These are phyloP conservation scores for Mobula birostris DNA, from an alignment of 2,113 vertebrate species.

Conservation along the genomic window DNA sequence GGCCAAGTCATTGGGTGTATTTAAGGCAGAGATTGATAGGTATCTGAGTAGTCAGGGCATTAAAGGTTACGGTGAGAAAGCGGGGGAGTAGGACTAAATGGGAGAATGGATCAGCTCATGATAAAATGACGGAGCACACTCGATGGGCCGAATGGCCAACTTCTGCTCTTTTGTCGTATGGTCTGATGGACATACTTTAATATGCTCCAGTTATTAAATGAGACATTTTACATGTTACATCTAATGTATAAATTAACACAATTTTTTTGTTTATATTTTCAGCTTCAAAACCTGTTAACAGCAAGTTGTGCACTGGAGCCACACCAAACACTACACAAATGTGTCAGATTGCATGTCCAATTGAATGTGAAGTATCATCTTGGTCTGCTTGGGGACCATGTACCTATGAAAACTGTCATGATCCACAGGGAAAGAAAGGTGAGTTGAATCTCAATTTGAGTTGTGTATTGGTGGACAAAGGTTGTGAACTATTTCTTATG, in stretches of 20 bases:
- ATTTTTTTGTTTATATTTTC: constrained; percentile 46
- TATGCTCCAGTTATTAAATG: background rate
- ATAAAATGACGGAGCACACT: too few relatives aligned
- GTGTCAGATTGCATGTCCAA: constrained; percentile 83
- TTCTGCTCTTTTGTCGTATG: too few relatives aligned
- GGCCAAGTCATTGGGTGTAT: too few relatives aligned
- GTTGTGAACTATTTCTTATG: background rate
- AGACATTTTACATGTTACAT: background rate
- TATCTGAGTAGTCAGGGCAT: too few relatives aligned
- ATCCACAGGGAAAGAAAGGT: constrained; percentile 88
- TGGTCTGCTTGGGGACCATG: constrained; percentile 95
- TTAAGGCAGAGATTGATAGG: too few relatives aligned
- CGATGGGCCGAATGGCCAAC: too few relatives aligned
- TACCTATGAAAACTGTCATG: constrained; percentile 88
- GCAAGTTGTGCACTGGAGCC: constrained; percentile 64
- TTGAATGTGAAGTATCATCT: constrained; percentile 78
- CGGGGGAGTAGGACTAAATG: too few relatives aligned
- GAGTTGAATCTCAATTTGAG: constrained; percentile 39
- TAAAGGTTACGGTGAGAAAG: too few relatives aligned
- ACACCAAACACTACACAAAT: constrained; percentile 79
- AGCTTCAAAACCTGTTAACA: constrained; percentile 84
- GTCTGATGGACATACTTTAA: too few relatives aligned
- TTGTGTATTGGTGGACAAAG: background rate
- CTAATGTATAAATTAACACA: constrained; percentile 31
- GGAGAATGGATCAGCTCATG: too few relatives aligned